A percentile compares a stretch with the other conserved stretches of the same genome.
These are phyloP conservation scores for Drosophila bunnanda DNA, from an alignment of 2,888 invertebrate species.

Conservation along the genomic window DNA sequence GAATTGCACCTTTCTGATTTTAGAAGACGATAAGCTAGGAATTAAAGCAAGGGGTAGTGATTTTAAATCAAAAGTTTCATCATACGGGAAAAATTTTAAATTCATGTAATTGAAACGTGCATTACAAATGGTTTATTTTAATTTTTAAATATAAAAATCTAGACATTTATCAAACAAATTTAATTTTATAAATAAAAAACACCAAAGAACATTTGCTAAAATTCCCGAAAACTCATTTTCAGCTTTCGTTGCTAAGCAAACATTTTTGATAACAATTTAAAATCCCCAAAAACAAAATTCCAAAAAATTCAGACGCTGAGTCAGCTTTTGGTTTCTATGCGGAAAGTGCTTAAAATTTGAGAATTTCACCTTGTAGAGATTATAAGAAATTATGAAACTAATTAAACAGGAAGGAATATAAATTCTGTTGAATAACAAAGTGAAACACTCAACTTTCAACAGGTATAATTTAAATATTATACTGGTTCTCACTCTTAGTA, in stretches of 20 bases:
- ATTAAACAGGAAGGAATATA: background rate
- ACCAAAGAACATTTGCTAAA: background rate
- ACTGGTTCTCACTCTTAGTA: too few relatives aligned
- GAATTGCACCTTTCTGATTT: slow-evolving; percentile 3
- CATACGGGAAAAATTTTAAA: background rate
- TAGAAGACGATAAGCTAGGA: background rate
- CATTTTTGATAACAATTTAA: slow-evolving; percentile 4
- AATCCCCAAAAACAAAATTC: background rate
- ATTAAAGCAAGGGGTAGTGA: background rate
- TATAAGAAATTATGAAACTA: background rate
- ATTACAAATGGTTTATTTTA: background rate
- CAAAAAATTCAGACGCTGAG: background rate
- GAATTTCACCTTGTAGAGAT: background rate
- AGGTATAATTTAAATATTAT: background rate
- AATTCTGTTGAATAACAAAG: background rate
- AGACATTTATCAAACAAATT: slow-evolving; percentile 1
- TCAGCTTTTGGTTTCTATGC: slow-evolving; percentile 10
- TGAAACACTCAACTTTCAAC: background rate
- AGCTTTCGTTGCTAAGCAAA: slow-evolving; percentile 12
- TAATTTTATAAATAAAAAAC: background rate
- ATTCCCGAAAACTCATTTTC: background rate
- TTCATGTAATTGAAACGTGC: background rate
- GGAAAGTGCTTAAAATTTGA: background rate
- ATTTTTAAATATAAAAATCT: background rate
- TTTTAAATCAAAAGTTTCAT: slow-evolving; percentile 7